Conservation (phyloP, 2,888 invertebrate genomes). For the Drosophila pseudotakahashii region DNA sequence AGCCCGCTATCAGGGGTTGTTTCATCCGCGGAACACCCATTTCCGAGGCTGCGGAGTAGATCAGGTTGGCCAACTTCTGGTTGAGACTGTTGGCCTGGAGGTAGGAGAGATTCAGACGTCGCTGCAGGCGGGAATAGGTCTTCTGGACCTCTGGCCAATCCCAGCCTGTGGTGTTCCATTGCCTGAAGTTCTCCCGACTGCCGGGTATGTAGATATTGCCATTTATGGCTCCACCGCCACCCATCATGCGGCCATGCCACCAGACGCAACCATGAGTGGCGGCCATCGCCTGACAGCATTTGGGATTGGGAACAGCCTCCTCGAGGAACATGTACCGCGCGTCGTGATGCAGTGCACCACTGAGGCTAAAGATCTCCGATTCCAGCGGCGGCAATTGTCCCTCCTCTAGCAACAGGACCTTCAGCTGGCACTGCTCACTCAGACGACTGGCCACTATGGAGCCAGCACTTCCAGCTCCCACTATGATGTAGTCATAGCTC, state of each 20-base stretch:
- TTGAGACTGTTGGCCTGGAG: slow-evolving; percentile 55
- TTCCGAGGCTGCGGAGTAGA: slow-evolving; percentile 86
- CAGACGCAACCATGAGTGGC: slow-evolving; percentile 83
- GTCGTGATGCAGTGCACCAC: slow-evolving; percentile 63
- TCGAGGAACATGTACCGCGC: slow-evolving; percentile 76
- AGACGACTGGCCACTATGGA: slow-evolving; percentile 88
- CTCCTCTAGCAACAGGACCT: slow-evolving; percentile 91
- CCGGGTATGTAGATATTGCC: slow-evolving; percentile 87
- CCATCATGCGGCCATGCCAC: slow-evolving; percentile 88
- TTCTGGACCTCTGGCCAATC: slow-evolving; percentile 85
- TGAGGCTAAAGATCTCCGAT: slow-evolving; percentile 77
- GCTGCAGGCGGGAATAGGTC: slow-evolving; percentile 84
- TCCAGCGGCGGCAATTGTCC: slow-evolving; percentile 87
- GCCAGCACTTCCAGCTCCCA: slow-evolving; percentile 88
- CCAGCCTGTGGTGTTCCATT: slow-evolving; percentile 86
- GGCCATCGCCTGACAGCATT: slow-evolving; percentile 74
- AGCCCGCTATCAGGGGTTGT: slow-evolving; percentile 86
- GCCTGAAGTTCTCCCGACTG: slow-evolving; percentile 85
- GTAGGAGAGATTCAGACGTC: slow-evolving; percentile 84
- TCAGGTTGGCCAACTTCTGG: slow-evolving; percentile 85
- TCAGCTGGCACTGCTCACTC: slow-evolving; percentile 90
- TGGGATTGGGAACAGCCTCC: slow-evolving; percentile 63
- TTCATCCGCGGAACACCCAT: slow-evolving; percentile 87
- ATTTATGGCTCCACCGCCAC: slow-evolving; percentile 87
- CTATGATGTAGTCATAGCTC: slow-evolving; percentile 86